Base-by-base conservation (phyloP, 2,113 vertebrate species). In the Grallaria varia region DNA sequence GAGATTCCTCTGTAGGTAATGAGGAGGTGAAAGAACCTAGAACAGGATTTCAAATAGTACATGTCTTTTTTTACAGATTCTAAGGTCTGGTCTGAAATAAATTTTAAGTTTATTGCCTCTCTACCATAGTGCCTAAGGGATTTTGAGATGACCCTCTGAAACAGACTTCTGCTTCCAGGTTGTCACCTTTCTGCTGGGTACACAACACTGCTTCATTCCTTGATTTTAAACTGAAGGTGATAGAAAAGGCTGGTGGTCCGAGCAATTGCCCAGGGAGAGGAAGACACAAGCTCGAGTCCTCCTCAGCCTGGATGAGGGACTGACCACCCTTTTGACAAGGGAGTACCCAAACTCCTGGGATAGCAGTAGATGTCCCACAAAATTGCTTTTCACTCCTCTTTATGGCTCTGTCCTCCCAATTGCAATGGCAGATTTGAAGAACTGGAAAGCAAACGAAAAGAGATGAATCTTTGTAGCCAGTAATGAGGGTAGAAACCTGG, bases 241-340 rank as follows among this genome's bases (percentile, higher is more conserved):
- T 6, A 40, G 27, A 53, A 80, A 69, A 62, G 14, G 16, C 53
- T 88, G 72, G 4, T 40, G 37, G 24, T 76, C 49, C 52, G 25
- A 63, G 6, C 49, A 83, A 50, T 64, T 2, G 1, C 7, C 21
- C 21, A 28, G 14, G 7, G 24, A 69, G 8, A 2, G 3, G 2
- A 6, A 64, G 24, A 73, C 5, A 67, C 6, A 83, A 47, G 85
- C 68, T 4, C 6, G 3, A 64, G 18, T 40, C 16, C 16, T 62
- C 9, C 21, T 81, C 3, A 3, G 15, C 6, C 24, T 58, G 37
- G 27, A 22, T 52, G 7, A 68, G 23, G 10, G 33, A 47, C 30
- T 22, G 28, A 33, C 2, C 0, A 0, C 9, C 2, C 6, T 75
- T 25, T 45, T 64, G 22, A n/a, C 21, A 42, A 52, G 8, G 24